Conservation (phyloP, 1,140 invertebrate species). For the Nasonia giraulti region DNA sequence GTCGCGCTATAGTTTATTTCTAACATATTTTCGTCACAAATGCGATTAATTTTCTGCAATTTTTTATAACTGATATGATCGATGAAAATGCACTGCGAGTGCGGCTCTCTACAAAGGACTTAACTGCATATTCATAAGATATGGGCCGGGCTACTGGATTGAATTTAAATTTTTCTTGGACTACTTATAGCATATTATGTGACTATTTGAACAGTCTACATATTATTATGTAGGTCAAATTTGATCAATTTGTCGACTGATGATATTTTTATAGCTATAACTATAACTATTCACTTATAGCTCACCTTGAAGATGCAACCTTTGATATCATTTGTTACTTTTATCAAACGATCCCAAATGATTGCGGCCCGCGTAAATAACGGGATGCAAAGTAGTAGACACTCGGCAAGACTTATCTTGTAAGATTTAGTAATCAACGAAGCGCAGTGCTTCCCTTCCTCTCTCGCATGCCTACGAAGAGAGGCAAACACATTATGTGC, state of each 20-base stretch:
- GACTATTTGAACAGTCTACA: background rate
- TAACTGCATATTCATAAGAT: background rate
- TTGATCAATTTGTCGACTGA: too few relatives aligned
- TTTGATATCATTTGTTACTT: too few relatives aligned
- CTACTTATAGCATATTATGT: background rate
- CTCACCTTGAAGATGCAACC: background rate
- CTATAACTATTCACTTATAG: too few relatives aligned
- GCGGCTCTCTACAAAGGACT: background rate
- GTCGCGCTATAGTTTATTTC: too few relatives aligned
- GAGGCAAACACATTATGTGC: background rate
- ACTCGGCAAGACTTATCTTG: background rate
- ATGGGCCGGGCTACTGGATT: background rate
- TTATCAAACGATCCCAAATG: background rate
- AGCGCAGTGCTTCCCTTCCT: background rate
- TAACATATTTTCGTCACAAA: too few relatives aligned
- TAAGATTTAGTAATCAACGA: slow-evolving; percentile 2
- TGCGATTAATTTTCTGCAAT: too few relatives aligned
- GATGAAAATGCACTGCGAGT: background rate
- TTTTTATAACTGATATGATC: background rate
- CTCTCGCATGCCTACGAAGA: background rate
- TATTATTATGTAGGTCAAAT: background rate
- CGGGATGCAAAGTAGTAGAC: background rate
- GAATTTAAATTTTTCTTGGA: slow-evolving; percentile 11
- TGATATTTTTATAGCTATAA: too few relatives aligned
- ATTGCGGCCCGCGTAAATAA: background rate